Evolutionary conservation across 92 coral and sea anemone genomes (phyloP).

Genomic region (Porites cylindrica): DNA sequence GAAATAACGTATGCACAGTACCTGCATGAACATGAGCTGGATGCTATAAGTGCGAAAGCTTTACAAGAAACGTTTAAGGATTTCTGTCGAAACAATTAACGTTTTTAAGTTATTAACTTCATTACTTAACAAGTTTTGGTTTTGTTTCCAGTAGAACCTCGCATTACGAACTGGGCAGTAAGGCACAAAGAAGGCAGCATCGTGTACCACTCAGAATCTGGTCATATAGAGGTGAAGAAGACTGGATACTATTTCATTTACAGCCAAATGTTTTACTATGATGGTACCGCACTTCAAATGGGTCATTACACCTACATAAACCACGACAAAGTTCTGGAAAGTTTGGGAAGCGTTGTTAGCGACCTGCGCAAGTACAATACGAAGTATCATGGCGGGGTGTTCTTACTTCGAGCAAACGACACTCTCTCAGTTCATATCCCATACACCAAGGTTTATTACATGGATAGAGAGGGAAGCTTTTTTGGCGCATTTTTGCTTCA

Average conservation of each 20-base stretch:
- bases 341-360: slow-evolving; percentile 36
- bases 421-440: slow-evolving; percentile 68
- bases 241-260: slow-evolving; percentile 90
- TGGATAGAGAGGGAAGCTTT: slow-evolving; percentile 58
- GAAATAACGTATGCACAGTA: too few relatives aligned
- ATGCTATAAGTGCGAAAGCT: too few relatives aligned
- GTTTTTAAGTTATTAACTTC: too few relatives aligned
- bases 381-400: slow-evolving; percentile 89
- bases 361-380: slow-evolving; percentile 50
- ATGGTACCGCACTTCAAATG: slow-evolving; percentile 25
- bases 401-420: slow-evolving; percentile 76
- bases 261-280: slow-evolving; percentile 87
- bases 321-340: slow-evolving; percentile 61
- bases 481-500: slow-evolving; percentile 86
- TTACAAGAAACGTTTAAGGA: too few relatives aligned
- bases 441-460: slow-evolving; percentile 52
- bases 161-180: slow-evolving; percentile 57
- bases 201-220: slow-evolving; percentile 42
- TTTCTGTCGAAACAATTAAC: too few relatives aligned
- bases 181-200: slow-evolving; percentile 62
- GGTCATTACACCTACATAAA: slow-evolving; percentile 81
- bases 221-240: slow-evolving; percentile 67
- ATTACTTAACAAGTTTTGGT: slow-evolving; percentile 11
- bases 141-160: slow-evolving; percentile 42
- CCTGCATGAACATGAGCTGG: too few relatives aligned